Evolutionary conservation across 2,113 vertebrate genomes (phyloP), one percentile per base, ranked within the genome.

Genomic region (Hepsetus odoe): DNA sequence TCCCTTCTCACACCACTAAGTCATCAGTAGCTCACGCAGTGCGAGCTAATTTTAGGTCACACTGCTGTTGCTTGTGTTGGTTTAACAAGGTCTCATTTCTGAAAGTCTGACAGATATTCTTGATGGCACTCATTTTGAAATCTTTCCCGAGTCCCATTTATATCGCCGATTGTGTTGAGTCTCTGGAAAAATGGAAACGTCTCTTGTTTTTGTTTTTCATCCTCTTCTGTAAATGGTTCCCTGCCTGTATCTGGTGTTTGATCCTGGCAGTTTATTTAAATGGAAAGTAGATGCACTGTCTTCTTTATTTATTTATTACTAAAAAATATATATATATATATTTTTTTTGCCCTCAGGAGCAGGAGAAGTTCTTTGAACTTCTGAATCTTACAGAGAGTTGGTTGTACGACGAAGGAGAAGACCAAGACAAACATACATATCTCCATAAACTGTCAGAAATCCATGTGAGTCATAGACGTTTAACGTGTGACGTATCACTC

Each of bases 331-430:
- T 4, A 20, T 14, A 1, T 16, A 1, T 53, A 20, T 53, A 18
- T 18, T 55, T 55, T 55, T 55, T 72, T 73, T 13, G 20, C 22
- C 7, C 56, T 4, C 33, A 94, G 92, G 91, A 94, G 74, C 92
- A 91, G 70, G 84, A 89, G 0, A 82, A 80, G 4, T 93, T 94
- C 82, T 85, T 88, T 77, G 86, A 86, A 0, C 88, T 94, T 12
- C 87, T 95, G 30, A 89, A 88, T 1, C 88, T 91, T 79, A 93
- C 91, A 24, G 92, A 94, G 87, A 89, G 92, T 77, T 95, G 93
- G 94, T 87, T 94, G 0, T 94, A 95, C 73, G 91, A 94, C 74
- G 93, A 95, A 68, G 93, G 93, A 22, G 91, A 93, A 69, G 94
- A 95, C 77, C 93, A 94, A 83, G 87, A 90, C 2, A 95, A 93